These are phyloP conservation scores for Recurvirostra avosetta DNA, from an alignment of 2,113 vertebrate genomes.

Conservation along the genomic window DNA sequence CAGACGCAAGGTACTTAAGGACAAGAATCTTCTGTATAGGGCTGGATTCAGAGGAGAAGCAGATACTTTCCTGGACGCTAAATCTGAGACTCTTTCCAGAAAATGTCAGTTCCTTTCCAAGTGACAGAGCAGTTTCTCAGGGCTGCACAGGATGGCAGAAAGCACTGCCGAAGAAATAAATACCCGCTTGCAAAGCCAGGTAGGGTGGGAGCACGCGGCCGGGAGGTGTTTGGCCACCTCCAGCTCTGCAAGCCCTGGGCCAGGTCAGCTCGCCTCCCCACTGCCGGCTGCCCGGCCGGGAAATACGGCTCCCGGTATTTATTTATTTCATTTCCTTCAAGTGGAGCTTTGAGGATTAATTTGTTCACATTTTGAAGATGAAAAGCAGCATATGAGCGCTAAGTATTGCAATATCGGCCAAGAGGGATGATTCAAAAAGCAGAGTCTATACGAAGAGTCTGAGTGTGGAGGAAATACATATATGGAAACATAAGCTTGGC, in stretches of 20 bases:
- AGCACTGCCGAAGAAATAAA: neutral
- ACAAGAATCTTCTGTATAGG: neutral
- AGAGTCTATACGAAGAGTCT: neutral
- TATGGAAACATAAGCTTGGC: slow-evolving; percentile 62
- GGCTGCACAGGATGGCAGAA: neutral
- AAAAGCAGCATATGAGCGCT: neutral
- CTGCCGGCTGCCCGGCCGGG: too few species aligned
- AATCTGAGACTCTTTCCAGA: slow-evolving; percentile 20
- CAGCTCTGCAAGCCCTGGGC: neutral
- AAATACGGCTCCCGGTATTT: neutral
- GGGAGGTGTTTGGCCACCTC: accelerated
- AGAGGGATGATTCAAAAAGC: slow-evolving; percentile 53
- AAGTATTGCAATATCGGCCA: neutral
- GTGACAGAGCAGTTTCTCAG: slow-evolving; percentile 46
- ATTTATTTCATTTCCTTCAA: neutral
- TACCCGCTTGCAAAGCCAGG: accelerated
- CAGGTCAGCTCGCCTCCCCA: neutral
- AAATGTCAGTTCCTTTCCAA: slow-evolving; percentile 43
- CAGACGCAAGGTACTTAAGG: neutral
- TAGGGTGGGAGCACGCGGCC: neutral
- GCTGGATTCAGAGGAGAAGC: neutral
- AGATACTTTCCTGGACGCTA: neutral
- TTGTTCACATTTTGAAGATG: slow-evolving; percentile 27
- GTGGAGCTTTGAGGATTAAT: neutral
- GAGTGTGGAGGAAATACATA: slow-evolving; percentile 50